Evolutionary conservation across 2,888 invertebrate genomes (phyloP).

Genomic region (Pardosa pseudoannulata): DNA sequence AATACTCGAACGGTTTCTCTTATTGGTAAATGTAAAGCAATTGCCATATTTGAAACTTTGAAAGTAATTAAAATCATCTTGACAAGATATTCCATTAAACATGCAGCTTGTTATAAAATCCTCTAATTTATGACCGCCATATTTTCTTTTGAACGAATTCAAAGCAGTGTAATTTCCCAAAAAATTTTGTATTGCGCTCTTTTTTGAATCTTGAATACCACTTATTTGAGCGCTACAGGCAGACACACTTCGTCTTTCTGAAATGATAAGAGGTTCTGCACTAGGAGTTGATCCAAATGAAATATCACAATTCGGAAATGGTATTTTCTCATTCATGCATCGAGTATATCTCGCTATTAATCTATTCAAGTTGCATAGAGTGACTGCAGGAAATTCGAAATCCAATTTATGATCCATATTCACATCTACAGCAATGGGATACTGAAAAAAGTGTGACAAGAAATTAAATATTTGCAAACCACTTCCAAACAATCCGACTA

Average conservation of each 20-base stretch:
- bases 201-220: background rate
- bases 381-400: conserved; percentile 73
- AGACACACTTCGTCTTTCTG: background rate
- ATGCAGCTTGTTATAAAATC: conserved; percentile 20
- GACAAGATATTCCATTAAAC: background rate
- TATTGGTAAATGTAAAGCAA: conserved; percentile 41
- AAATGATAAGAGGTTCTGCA: background rate
- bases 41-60: conserved; percentile 33
- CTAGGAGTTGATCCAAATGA: background rate
- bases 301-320: background rate
- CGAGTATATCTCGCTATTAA: background rate
- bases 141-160: background rate
- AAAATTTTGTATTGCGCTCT: background rate
- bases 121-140: background rate
- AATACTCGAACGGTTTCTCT: background rate
- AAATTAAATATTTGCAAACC: conserved; percentile 20
- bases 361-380: conserved; percentile 74
- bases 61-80: background rate
- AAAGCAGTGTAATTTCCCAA: background rate
- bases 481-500: background rate
- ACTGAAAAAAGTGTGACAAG: conserved; percentile 22
- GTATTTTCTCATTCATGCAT: background rate
- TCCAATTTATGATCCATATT: background rate
- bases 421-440: conserved; percentile 22
- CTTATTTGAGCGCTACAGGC: background rate